Percentiles rank a stretch among this genome's conserved stretches.
Evolutionary conservation across 2,113 vertebrate species (phyloP).

Genomic region (Carassius auratus): DNA sequence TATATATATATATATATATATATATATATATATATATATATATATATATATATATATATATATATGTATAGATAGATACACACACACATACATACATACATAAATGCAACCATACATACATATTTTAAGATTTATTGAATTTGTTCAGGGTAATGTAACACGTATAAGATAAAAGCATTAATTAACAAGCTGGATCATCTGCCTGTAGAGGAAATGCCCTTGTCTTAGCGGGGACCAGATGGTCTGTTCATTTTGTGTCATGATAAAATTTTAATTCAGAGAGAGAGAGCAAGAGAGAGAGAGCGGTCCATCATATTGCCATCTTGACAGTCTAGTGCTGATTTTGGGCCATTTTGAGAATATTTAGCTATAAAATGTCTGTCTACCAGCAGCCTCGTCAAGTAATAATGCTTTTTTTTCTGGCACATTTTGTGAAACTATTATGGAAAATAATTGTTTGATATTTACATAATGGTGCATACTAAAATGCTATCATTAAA

Average conservation of each 20-base stretch:
- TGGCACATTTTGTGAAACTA: neutral
- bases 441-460: neutral
- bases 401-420: neutral
- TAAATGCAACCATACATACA: neutral
- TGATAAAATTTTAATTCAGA: constrained; percentile 10
- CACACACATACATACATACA: too few relatives aligned
- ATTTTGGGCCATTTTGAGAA: neutral
- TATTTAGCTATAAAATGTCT: neutral
- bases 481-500: neutral
- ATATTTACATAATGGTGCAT: neutral
- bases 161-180: neutral
- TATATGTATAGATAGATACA: too few relatives aligned
- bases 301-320: neutral
- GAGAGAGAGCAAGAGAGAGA: neutral
- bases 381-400: neutral
- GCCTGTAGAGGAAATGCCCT: constrained; percentile 4
- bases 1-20: neutral
- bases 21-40: neutral
- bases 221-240: constrained; percentile 5
- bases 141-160: constrained; percentile 14
- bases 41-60: neutral
- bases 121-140: neutral
- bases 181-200: neutral
- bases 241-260: constrained; percentile 1
- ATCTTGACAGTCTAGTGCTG: neutral